These are phyloP conservation scores for Parelbella ahira DNA, from an alignment of 2,888 invertebrate genomes.

Conservation along the genomic window DNA sequence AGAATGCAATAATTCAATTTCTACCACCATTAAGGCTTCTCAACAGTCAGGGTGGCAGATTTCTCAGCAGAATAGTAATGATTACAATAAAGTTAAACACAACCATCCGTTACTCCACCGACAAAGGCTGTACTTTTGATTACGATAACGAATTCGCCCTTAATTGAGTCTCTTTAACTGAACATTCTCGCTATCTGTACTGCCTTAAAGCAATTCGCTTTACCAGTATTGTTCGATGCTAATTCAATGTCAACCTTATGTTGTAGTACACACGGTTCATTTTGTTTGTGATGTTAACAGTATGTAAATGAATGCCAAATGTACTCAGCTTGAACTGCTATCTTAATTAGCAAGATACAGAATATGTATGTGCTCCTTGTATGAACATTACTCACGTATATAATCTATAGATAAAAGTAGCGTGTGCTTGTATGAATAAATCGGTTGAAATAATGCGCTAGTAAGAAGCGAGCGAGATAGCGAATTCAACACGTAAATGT, in stretches of 20 bases:
- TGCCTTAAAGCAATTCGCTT: constrained; percentile 33
- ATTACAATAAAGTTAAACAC: constrained; percentile 38
- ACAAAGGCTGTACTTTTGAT: constrained; percentile 39
- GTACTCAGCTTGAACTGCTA: constrained; percentile 41
- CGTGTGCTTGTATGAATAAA: constrained; percentile 22
- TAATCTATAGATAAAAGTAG: constrained; percentile 21
- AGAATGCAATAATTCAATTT: no score
- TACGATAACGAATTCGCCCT: constrained; percentile 43
- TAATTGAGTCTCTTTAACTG: constrained; percentile 48
- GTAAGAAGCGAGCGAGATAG: constrained; percentile 8
- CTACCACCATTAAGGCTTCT: constrained; percentile 6
- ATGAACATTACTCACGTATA: constrained; percentile 35
- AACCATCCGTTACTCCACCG: constrained; percentile 35
- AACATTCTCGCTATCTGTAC: constrained; percentile 20
- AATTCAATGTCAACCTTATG: constrained; percentile 26
- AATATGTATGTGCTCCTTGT: constrained; percentile 33
- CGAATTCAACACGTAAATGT: constrained; percentile 6
- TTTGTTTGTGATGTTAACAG: constrained; percentile 22
- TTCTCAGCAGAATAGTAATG: constrained; percentile 26
- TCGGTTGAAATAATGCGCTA: constrained; percentile 13
- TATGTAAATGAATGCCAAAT: constrained; percentile 44
- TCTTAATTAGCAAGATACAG: constrained; percentile 53
- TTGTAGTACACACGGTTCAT: not conserved
- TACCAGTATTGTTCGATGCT: constrained; percentile 19
- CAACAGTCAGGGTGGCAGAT: constrained; percentile 16